Conservation (phyloP, 2,113 vertebrate genomes). For the Cyanistes caeruleus region DNA sequence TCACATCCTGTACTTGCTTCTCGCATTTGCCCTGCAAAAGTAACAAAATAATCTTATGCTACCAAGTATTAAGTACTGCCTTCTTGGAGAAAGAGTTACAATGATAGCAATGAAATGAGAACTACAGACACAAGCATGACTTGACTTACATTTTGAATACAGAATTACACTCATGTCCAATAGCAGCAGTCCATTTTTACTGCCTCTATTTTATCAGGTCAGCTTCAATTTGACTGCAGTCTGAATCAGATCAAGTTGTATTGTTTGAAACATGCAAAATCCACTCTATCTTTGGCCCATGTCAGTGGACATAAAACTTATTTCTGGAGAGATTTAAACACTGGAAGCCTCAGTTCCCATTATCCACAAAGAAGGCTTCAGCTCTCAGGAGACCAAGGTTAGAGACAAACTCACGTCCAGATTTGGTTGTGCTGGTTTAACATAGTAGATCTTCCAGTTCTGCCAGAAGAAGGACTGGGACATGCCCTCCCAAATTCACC, state of each 20-base stretch:
- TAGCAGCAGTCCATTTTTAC: not conserved
- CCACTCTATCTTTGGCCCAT: fast-evolving
- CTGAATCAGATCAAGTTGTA: not conserved
- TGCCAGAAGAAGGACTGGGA: not conserved
- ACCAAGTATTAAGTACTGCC: not conserved
- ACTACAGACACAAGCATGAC: not conserved
- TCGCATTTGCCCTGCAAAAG: constrained; percentile 91
- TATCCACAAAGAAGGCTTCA: not conserved
- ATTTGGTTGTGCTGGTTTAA: not conserved
- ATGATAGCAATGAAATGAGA: not conserved
- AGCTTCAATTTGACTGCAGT: not conserved
- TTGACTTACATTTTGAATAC: not conserved
- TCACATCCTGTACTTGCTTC: constrained; percentile 97
- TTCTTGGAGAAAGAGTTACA: not conserved
- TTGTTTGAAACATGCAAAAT: fast-evolving
- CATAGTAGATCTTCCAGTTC: not conserved
- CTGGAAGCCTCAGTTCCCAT: not conserved
- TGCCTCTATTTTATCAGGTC: not conserved
- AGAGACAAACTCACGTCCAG: not conserved
- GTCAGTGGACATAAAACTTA: not conserved
- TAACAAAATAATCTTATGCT: not conserved
- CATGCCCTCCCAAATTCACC: not conserved
- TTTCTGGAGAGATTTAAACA: not conserved
- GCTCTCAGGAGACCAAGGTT: not conserved
- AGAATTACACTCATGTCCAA: not conserved